Conservation (phyloP, 2,888 invertebrate genomes). For the Clusia tigrina region DNA sequence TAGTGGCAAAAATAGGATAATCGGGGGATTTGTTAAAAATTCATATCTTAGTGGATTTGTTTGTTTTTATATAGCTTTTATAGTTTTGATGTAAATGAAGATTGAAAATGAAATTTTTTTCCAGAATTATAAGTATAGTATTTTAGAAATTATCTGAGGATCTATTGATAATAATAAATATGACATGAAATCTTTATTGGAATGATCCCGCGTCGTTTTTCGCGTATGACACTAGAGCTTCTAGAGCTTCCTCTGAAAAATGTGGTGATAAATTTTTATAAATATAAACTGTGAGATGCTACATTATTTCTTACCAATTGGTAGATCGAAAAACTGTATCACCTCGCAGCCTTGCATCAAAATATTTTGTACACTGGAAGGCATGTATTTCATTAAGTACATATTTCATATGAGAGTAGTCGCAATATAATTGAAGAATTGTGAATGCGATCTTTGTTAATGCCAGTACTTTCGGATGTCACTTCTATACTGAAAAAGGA, state of each 20-base stretch:
- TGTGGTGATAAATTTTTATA: background rate
- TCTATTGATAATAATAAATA: background rate
- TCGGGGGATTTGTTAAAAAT: too few relatives aligned
- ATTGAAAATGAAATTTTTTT: too few relatives aligned
- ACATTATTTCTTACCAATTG: background rate
- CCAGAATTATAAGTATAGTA: too few relatives aligned
- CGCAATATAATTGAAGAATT: background rate
- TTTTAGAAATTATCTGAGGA: too few relatives aligned
- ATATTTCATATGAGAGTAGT: background rate
- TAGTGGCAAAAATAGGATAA: too few relatives aligned
- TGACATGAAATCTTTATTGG: background rate
- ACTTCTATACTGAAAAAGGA: too few relatives aligned
- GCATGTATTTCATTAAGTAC: slow-evolving; percentile 1
- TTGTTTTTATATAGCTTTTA: too few relatives aligned
- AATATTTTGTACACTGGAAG: background rate
- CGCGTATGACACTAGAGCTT: background rate
- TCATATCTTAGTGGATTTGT: too few relatives aligned
- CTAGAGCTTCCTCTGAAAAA: slow-evolving; percentile 10
- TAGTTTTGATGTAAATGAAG: too few relatives aligned
- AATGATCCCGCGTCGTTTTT: background rate
- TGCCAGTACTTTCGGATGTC: too few relatives aligned
- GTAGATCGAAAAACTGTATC: slow-evolving; percentile 8
- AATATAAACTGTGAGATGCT: background rate
- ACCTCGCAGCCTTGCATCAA: background rate
- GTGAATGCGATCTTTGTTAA: background rate